Evolutionary conservation across 2,888 invertebrate species (phyloP), one percentile per base, ranked within the genome.

Genomic region (Synanthedon andrenaeformis): DNA sequence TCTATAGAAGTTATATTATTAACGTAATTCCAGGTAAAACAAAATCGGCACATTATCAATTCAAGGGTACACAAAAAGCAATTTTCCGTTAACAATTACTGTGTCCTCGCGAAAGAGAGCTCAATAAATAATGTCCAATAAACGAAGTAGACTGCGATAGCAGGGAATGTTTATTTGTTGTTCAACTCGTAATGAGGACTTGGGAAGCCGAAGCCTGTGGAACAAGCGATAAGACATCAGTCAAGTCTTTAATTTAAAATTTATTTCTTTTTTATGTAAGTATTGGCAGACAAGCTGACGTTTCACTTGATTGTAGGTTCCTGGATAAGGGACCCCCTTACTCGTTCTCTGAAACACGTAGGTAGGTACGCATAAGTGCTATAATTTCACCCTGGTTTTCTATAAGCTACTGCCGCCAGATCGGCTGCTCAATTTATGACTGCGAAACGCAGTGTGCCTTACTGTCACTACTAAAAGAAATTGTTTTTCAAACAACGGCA

Each of bases 101-200:
- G 52, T 52, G 53, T 56, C 51, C 17, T 49, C 17, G 49, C 50
- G 53, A 59, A 56, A 60, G 56, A 57, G 59, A 60, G 64, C 65
- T 64, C 70, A 64, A 72, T 76, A 76, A 79, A 79, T 74, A 76
- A 74, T 73, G 72, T 73, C 72, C 75, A 74, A 78, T 76, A 72
- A 74, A 74, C 66, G 68, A 49, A 49, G 64, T 58, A 66, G 68
- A 65, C 62, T 58, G 56, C 58, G 67, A 67, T 66, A 64, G 65
- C 63, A 67, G 59, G 59, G 67, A 58, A 66, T 73, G 70, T 76
- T 78, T 78, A 78, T 76, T 77, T 76, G 74, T 75, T 78, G 74
- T 76, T 74, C 70, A 65, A 72, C 69, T 76, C 67, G 70, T 77
- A 78, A 78, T 76, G 70, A 79, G 73, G 66, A 70, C 70, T 65